Evolutionary conservation across 2,113 vertebrate genomes (phyloP), one percentile per base, ranked within the genome.

Genomic region (Oncorhynchus keta): DNA sequence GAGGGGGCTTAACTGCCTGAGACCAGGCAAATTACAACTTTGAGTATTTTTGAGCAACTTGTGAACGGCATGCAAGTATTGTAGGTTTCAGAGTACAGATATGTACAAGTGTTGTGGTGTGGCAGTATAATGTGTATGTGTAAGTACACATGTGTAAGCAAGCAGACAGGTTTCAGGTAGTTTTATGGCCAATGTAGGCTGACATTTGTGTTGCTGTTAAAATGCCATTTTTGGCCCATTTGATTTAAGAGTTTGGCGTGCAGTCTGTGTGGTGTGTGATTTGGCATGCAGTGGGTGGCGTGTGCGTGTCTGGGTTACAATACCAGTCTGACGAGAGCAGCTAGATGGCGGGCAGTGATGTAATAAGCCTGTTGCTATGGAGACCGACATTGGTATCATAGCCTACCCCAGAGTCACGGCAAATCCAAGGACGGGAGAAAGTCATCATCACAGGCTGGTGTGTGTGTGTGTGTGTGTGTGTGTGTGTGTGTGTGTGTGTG

Each of bases 341-440:
- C 87, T 85, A 82, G 80, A 86, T 68, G 85, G 81, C 77, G 1
- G 12, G 51, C n/a, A 83, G 85, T 91, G 90, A 90, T 88, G 89
- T 87, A 88, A 90, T 89, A 91, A 88, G 89, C 85, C 83, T 87
- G 89, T 93, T 92, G 89, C 92, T 84, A 90, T 92, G 89, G 91
- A 88, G 89, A 93, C 85, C 79, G 4, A 76, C 18, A n/a, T n/a
- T 84, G 71, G 81, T 86, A 88, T 85, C 86, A 78, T 73, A 76
- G 83, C 87, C 82, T 90, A 88, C 87, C 87, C 78, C 74, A 77
- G 83, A 85, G 82, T 90, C 85, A 81, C 86, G 76, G 87, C 49
- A 90, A 91, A 87, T 79, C 85, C 88, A 93, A 93, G 90, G 91
- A 83, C 87, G 32, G 68, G 49, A 81, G 82, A 92, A 92, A 90